A percentile compares a stretch with the other conserved stretches of the same genome.
Conservation (phyloP, 2,888 invertebrate genomes). For the Nesidiocoris tenuis region DNA sequence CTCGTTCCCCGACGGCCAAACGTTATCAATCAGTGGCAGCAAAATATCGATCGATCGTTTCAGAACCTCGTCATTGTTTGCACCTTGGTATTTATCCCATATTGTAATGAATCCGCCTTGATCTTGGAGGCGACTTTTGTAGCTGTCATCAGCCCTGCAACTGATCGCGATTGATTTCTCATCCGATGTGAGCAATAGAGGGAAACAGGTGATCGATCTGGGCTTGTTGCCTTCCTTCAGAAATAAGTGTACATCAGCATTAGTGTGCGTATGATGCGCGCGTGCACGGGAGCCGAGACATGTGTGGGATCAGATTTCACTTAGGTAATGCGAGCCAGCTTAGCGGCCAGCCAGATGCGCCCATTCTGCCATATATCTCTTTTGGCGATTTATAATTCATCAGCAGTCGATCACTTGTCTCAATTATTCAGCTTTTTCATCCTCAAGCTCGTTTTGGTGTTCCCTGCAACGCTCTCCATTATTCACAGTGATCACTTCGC, state of each 20-base stretch:
- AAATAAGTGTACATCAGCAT: not conserved
- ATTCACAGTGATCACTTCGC: slow-evolving; percentile 18
- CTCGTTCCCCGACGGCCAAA: no score
- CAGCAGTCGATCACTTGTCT: slow-evolving; percentile 30
- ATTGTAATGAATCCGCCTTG: no score
- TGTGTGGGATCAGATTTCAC: slow-evolving; percentile 40
- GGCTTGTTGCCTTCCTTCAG: not conserved
- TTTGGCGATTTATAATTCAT: slow-evolving; percentile 31
- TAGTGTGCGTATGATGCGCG: not conserved
- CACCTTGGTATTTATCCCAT: no score
- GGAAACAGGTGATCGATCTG: not conserved
- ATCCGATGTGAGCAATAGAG: not conserved
- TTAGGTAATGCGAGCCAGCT: slow-evolving; percentile 38
- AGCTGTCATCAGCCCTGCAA: no score
- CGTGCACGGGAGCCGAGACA: not conserved
- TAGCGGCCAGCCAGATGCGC: slow-evolving; percentile 30
- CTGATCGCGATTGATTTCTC: not conserved
- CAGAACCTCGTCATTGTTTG: no score
- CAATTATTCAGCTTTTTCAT: slow-evolving; percentile 34
- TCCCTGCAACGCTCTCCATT: slow-evolving; percentile 8
- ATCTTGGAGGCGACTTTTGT: no score
- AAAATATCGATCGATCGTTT: no score
- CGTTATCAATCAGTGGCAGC: no score
- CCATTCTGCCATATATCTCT: slow-evolving; percentile 27
- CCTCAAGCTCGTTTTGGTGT: slow-evolving; percentile 36